These are phyloP conservation scores for Stratiomys singularior DNA, from an alignment of 2,888 invertebrate species.

Conservation along the genomic window DNA sequence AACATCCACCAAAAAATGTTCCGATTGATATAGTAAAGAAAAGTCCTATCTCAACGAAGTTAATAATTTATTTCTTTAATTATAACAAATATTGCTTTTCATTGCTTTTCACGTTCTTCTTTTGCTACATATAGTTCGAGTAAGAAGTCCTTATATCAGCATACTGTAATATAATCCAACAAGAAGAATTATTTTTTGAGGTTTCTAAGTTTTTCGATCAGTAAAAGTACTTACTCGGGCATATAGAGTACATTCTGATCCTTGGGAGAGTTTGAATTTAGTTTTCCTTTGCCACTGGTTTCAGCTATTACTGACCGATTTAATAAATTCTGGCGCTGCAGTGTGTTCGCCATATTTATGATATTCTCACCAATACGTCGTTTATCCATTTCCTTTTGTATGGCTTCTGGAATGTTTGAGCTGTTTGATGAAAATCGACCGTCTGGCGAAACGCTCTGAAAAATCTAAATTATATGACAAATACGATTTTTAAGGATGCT, in stretches of 20 bases:
- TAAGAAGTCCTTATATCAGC: no score
- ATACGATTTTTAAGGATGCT: no score
- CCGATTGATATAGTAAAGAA: no score
- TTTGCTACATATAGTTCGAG: no score
- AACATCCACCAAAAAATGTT: no score
- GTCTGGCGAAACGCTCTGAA: constrained; percentile 55
- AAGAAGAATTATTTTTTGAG: no score
- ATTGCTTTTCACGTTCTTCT: background rate
- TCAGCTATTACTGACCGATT: constrained; percentile 23
- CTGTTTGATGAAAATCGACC: constrained; percentile 62
- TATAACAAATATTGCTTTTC: background rate
- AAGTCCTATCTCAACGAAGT: no score
- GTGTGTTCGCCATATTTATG: constrained; percentile 50
- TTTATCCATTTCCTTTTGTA: constrained; percentile 74
- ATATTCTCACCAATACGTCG: constrained; percentile 68
- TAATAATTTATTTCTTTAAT: background rate
- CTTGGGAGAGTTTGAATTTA: background rate
- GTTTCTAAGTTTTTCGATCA: no score
- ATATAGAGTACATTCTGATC: background rate
- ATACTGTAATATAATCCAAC: no score
- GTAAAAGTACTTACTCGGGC: constrained; percentile 35
- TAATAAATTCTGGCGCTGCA: constrained; percentile 48
- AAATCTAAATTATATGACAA: no score
- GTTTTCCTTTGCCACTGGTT: no score
- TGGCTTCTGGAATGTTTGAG: constrained; percentile 70